phyloP scores from a whole-genome alignment of 35 echinoderm and acorn worm species.

The Holothuria glaberrima region DNA sequence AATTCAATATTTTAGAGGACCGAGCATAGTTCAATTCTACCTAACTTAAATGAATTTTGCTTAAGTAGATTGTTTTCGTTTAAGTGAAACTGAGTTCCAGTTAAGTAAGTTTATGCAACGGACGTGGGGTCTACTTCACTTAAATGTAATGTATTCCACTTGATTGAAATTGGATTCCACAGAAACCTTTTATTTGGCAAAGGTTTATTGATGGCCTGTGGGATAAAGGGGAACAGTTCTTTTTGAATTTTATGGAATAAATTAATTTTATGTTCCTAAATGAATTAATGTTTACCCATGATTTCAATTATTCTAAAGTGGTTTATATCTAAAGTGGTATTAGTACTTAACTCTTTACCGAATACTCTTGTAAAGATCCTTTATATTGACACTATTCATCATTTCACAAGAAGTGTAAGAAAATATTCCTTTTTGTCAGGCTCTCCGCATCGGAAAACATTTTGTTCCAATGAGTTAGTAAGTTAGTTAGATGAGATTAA shows the following conservation, averaged over 20 bases:
- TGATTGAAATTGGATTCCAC: too few species aligned
- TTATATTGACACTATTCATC: slow-evolving; percentile 1
- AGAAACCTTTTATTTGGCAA: too few species aligned
- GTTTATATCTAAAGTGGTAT: neutral
- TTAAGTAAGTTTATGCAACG: too few species aligned
- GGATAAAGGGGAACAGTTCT: neutral
- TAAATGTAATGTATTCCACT: too few species aligned
- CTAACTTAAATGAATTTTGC: too few species aligned
- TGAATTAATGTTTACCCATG: neutral
- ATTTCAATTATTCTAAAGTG: neutral
- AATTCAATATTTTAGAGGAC: too few species aligned
- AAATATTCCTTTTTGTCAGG: neutral
- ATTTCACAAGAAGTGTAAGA: neutral
- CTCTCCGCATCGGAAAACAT: neutral
- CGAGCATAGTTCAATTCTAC: too few species aligned
- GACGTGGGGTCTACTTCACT: too few species aligned
- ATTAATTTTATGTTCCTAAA: slow-evolving; percentile 2
- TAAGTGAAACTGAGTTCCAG: too few species aligned
- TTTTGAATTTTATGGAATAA: neutral
- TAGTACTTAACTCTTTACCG: neutral
- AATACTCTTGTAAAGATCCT: neutral
- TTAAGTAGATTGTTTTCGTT: too few species aligned
- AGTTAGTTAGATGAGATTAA: too few species aligned
- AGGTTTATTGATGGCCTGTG: neutral
- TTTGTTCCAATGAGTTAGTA: slow-evolving; percentile 4